phyloP scores from a whole-genome alignment of 2,888 invertebrate genomes.

The Trachelus troglodyta region DNA sequence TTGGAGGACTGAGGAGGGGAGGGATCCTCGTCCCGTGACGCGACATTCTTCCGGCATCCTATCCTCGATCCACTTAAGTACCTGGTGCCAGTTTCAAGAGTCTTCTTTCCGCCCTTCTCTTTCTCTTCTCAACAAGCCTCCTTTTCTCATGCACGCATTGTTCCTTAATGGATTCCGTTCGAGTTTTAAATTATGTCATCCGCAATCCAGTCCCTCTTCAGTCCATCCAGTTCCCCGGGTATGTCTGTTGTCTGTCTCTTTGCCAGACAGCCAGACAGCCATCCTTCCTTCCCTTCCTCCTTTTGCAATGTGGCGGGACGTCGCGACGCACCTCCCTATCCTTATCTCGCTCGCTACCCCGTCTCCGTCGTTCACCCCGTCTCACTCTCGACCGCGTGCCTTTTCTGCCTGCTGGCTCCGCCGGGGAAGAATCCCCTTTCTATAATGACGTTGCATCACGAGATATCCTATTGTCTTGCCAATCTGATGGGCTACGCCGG shows the following conservation, averaged over 20 bases:
- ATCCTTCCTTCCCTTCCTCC: not conserved
- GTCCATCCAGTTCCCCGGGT: not conserved
- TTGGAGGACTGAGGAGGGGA: not conserved
- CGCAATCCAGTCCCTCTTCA: not conserved
- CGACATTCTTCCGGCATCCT: not conserved
- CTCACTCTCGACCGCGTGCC: not conserved
- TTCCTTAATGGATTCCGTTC: constrained; percentile 36
- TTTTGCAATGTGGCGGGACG: not conserved
- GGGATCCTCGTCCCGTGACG: not conserved
- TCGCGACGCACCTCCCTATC: not conserved
- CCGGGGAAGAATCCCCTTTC: not conserved
- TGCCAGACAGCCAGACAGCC: not conserved
- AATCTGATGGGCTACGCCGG: constrained; percentile 53
- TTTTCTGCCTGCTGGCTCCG: not conserved
- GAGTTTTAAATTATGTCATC: constrained; percentile 19
- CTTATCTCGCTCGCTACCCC: not conserved
- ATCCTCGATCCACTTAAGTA: not conserved
- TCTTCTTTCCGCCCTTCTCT: not conserved
- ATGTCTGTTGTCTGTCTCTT: not conserved
- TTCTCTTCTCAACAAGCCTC: constrained; percentile 2
- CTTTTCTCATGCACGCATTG: constrained; percentile 41
- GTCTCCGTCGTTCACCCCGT: not conserved
- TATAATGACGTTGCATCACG: constrained; percentile 42
- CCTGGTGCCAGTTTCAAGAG: not conserved
- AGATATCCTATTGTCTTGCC: constrained; percentile 53